These are phyloP conservation scores for Protophormia terraenovae DNA, from an alignment of 2,888 invertebrate genomes.

Conservation along the genomic window DNA sequence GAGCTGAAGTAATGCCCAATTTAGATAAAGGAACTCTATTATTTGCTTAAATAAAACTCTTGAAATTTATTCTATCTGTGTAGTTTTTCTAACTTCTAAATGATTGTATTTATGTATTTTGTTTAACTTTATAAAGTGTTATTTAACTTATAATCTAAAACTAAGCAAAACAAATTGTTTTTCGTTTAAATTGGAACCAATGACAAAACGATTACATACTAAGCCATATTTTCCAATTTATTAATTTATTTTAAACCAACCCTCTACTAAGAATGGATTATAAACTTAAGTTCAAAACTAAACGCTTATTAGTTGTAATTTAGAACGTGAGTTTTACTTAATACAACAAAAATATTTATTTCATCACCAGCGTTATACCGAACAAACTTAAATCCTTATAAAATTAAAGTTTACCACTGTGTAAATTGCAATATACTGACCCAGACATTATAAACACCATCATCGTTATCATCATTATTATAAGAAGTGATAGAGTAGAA, in stretches of 20 bases:
- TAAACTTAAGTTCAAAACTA: conserved; percentile 17
- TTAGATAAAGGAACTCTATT: too few species aligned
- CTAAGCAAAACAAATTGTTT: not conserved
- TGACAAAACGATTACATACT: too few species aligned
- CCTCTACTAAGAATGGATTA: conserved; percentile 2
- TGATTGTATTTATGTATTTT: too few species aligned
- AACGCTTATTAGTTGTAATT: conserved; percentile 29
- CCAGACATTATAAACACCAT: conserved; percentile 47
- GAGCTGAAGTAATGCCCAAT: too few species aligned
- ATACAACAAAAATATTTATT: conserved; percentile 2
- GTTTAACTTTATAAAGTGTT: too few species aligned
- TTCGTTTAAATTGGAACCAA: not conserved
- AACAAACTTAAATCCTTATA: conserved; percentile 58
- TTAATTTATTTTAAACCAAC: not conserved
- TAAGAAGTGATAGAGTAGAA: too few species aligned
- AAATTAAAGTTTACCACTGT: conserved; percentile 68
- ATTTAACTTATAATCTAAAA: too few species aligned
- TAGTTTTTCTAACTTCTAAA: too few species aligned
- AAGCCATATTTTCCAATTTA: too few species aligned
- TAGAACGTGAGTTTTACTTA: conserved; percentile 28
- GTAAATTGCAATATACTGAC: conserved; percentile 66
- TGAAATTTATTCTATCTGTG: too few species aligned
- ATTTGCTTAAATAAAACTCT: too few species aligned
- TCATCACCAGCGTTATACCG: not conserved
- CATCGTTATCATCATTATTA: conserved; percentile 22